phyloP scores from a whole-genome alignment of 2,113 vertebrate genomes.

The Progne subis region DNA sequence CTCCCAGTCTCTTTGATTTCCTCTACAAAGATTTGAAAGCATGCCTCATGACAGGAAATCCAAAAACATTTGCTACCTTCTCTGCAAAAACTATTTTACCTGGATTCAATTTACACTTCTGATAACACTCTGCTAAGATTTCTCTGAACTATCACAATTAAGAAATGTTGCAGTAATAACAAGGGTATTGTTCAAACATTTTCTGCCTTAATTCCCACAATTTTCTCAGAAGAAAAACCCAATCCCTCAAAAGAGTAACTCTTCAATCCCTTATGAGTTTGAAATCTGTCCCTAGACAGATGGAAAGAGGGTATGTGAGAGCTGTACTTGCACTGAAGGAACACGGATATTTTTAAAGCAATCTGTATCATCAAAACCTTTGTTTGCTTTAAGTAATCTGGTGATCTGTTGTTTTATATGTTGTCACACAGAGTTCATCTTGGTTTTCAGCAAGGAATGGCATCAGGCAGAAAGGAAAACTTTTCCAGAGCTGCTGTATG shows the following conservation, averaged over 20 bases:
- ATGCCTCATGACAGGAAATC: not conserved
- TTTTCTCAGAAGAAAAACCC: not conserved
- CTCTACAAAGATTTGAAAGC: not conserved
- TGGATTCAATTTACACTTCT: not conserved
- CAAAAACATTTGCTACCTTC: not conserved
- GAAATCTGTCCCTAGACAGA: not conserved
- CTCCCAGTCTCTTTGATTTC: not conserved
- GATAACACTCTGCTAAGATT: not conserved
- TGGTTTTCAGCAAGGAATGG: not conserved
- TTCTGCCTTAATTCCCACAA: not conserved
- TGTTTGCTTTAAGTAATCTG: not conserved
- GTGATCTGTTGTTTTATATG: not conserved
- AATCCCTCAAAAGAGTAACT: not conserved
- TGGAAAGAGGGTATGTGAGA: not conserved
- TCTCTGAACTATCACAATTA: not conserved
- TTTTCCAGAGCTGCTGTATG: not conserved
- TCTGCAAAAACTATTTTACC: not conserved
- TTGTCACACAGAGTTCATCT: not conserved
- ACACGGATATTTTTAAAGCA: not conserved
- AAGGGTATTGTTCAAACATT: not conserved
- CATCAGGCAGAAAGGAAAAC: not conserved
- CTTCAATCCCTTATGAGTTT: not conserved
- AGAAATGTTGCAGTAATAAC: not conserved
- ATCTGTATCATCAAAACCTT: not conserved
- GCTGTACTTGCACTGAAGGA: not conserved